phyloP scores from a whole-genome alignment of 2,888 invertebrate genomes.

The Villa cingulata region DNA sequence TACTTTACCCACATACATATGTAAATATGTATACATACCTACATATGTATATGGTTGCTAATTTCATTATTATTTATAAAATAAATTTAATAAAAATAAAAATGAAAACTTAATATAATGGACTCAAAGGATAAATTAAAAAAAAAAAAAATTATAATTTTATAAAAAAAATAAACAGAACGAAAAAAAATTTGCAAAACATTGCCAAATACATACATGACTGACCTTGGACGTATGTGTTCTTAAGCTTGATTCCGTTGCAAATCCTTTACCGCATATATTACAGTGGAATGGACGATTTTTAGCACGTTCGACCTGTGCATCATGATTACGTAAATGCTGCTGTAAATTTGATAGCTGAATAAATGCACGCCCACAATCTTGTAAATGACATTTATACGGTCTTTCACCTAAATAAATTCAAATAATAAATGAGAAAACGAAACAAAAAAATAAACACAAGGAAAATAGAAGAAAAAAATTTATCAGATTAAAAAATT shows the following conservation, averaged over 20 bases:
- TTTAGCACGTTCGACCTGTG: slow-evolving; percentile 87
- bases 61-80: too few species aligned
- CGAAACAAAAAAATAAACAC: slow-evolving; percentile 28
- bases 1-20: too few species aligned
- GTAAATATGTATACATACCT: neutral
- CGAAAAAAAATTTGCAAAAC: slow-evolving; percentile 4
- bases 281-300: slow-evolving; percentile 92
- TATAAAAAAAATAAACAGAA: slow-evolving; percentile 2
- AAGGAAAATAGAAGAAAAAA: neutral
- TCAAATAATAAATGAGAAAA: neutral
- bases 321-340: slow-evolving; percentile 90
- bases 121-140: neutral
- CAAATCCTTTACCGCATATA: slow-evolving; percentile 93
- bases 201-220: slow-evolving; percentile 33
- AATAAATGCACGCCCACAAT: slow-evolving; percentile 92
- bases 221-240: slow-evolving; percentile 96
- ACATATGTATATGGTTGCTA: neutral
- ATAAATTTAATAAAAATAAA: too few species aligned
- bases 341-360: slow-evolving; percentile 93
- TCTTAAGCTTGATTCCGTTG: slow-evolving; percentile 86
- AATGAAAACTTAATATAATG: too few species aligned
- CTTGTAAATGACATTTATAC: slow-evolving; percentile 91
- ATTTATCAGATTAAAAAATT: too few species aligned
- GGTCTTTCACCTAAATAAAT: slow-evolving; percentile 77
- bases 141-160: slow-evolving; percentile 2